phyloP scores from a whole-genome alignment of 2,113 vertebrate genomes.

The Pontoporia blainvillei region DNA sequence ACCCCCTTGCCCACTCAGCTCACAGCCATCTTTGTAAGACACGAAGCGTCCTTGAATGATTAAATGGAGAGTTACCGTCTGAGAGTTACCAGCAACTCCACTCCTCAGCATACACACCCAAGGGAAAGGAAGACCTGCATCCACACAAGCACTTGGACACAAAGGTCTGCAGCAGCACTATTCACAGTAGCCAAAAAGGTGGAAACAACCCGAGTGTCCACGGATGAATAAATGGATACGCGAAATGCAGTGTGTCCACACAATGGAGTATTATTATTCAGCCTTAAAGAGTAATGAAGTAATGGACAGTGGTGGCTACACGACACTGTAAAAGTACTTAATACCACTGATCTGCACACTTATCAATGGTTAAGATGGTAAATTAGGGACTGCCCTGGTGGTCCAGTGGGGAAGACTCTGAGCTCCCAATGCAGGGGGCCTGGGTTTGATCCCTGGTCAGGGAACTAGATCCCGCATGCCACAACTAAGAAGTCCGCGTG shows the following conservation, averaged over 20 bases:
- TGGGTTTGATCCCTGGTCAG: too few species aligned
- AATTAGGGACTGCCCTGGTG: neutral
- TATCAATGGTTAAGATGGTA: neutral
- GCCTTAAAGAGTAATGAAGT: neutral
- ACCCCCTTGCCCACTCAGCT: neutral
- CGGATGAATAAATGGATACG: fast-evolving
- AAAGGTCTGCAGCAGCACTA: fast-evolving
- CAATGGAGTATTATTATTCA: neutral
- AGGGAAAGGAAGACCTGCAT: neutral
- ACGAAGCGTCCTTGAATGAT: neutral
- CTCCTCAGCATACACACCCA: neutral
- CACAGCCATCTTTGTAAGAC: neutral
- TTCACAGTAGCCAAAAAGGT: neutral
- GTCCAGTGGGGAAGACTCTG: too few species aligned
- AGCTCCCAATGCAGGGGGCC: too few species aligned
- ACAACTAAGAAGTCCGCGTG: too few species aligned
- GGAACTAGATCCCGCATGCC: too few species aligned
- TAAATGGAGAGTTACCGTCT: neutral
- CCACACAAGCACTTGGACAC: neutral
- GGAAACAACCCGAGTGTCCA: neutral
- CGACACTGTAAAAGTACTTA: too few species aligned
- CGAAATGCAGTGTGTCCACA: neutral
- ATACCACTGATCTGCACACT: neutral
- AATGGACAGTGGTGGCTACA: too few species aligned
- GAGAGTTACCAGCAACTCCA: neutral